Evolutionary conservation across 2,888 invertebrate species (phyloP).

Genomic region (Chaitophorus viminalis): DNA sequence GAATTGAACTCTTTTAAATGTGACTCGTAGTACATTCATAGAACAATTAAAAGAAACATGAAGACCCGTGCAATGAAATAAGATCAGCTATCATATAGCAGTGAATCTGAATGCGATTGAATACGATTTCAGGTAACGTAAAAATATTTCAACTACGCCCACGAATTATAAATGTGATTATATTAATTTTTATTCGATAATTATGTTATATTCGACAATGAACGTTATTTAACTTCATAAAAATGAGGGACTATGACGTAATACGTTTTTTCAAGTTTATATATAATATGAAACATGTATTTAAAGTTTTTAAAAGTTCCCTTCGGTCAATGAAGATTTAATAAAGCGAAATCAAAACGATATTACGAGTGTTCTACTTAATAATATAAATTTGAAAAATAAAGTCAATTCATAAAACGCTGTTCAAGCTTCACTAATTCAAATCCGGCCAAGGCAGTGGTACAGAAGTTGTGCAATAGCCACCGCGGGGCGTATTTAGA

Average conservation of each 20-base stretch:
- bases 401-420: not conserved
- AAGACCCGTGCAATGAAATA: not conserved
- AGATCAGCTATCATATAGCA: not conserved
- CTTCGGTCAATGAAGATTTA: not conserved
- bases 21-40: not conserved
- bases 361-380: not conserved
- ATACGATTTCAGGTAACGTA: slow-evolving; percentile 27
- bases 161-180: not conserved
- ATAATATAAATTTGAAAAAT: not conserved
- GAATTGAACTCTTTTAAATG: not conserved
- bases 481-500: not conserved
- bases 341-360: not conserved
- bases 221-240: not conserved
- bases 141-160: not conserved
- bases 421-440: not conserved
- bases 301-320: not conserved
- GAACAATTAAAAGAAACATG: not conserved
- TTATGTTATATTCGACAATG: not conserved
- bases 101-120: slow-evolving; percentile 25
- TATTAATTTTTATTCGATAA: not conserved
- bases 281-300: not conserved
- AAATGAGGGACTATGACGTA: not conserved
- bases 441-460: not conserved
- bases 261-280: not conserved
- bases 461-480: not conserved